phyloP scores from a whole-genome alignment of 2,797 vertebrate genomes.

The Siniperca undulata region DNA sequence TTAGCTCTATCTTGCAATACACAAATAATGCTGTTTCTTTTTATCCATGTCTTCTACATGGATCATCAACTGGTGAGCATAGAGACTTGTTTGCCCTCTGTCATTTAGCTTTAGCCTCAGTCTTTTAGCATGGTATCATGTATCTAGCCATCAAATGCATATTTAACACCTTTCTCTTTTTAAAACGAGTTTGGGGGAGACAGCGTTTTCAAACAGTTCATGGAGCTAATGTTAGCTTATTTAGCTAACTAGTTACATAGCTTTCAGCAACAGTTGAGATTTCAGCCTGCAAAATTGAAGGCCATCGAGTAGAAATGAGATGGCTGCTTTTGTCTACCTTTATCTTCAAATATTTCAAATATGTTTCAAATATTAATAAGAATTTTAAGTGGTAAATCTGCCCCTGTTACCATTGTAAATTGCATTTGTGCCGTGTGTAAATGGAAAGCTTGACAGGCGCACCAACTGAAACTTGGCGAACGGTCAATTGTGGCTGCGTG shows the following conservation, averaged over 20 bases:
- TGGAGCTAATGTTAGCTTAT: neutral
- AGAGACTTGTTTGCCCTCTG: no score
- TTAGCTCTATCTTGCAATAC: neutral
- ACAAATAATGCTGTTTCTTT: neutral
- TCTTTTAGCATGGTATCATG: no score
- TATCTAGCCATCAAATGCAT: neutral
- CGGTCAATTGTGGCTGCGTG: constrained; percentile 16
- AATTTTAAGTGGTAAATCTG: neutral
- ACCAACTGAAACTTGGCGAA: constrained; percentile 24
- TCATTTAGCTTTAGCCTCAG: no score
- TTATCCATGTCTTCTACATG: no score
- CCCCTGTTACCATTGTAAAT: neutral
- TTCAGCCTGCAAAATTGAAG: neutral
- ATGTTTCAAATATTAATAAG: constrained; percentile 3
- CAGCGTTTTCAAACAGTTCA: neutral
- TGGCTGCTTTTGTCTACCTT: neutral
- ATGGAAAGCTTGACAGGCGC: constrained; percentile 17
- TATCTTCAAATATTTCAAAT: neutral
- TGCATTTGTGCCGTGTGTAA: neutral
- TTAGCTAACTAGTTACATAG: neutral
- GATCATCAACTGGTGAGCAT: no score
- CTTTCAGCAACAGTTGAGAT: neutral
- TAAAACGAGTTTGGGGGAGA: no score
- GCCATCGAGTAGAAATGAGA: neutral
- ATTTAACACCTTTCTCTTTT: no score